Base-by-base conservation (phyloP, 2,888 invertebrate genomes). In the Drosophila formosana region DNA sequence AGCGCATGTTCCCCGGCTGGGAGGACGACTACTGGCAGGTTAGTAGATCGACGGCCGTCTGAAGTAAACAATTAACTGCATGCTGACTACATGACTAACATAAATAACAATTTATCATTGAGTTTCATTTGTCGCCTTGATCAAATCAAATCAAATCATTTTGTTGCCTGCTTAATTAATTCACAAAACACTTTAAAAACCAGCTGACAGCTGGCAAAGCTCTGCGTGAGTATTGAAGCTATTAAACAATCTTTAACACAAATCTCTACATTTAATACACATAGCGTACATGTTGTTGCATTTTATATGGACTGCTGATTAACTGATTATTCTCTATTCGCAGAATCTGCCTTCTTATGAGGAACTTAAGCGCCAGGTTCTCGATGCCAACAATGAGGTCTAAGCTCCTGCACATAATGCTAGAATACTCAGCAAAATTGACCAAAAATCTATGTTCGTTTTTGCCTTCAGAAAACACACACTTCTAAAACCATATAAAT, bases 1-100 rank as follows among this genome's bases (percentile, higher is more conserved):
- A 94, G 83, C 94, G 94, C 26, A 93, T 96, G 81, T 98, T 98
- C 94, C 95, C 95, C 0, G 90, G 92, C 2, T 98, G 98, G 97
- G 94, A 96, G 75, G 91, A 93, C 1, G 93, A 93, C 26, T 93
- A 95, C 91, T 96, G 96, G 96, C 93, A 94, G 89, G 95, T 95
- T 80, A 93, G 94, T 93, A 79, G 66, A 39, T 70, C 75, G 46
- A 45, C 18, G 32, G 18, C 58, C 25, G 43, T n/a, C 18, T 18
- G 13, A 34, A 13, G 7, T 32, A 23, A 18, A 18, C 3, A 47
- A 9, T 18, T 7, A 41, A 13, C 18, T 18, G 46, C 37, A 37
- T 37, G 37, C n/a, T n/a, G n/a, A n/a, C 37, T 37, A 11, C n/a
- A 37, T 37, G 5, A 37, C 37, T 37, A 37, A 37, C 37, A 37